A percentile compares a stretch with the other conserved stretches of the same genome.
These are phyloP conservation scores for Heliconius hermathena DNA, from an alignment of 1,140 invertebrate genomes.

Conservation along the genomic window DNA sequence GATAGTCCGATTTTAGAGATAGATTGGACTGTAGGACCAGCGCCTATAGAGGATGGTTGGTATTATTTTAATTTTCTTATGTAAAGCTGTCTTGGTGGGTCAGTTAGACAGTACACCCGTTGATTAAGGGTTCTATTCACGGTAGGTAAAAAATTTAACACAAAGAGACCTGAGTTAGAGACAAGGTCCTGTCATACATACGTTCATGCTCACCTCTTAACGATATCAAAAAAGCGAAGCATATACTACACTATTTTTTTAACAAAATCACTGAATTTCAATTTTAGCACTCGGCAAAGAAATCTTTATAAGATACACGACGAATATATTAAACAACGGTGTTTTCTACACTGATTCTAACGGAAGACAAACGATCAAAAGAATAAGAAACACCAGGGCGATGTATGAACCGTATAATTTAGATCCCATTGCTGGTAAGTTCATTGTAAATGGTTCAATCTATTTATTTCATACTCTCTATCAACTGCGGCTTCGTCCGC, in stretches of 20 bases:
- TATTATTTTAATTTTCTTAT: neutral
- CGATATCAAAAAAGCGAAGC: too few relatives aligned
- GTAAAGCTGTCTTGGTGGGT: neutral
- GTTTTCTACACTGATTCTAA: constrained; percentile 97
- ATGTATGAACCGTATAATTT: constrained; percentile 86
- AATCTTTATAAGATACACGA: constrained; percentile 88
- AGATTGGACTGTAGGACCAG: constrained; percentile 96
- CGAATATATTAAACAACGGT: constrained; percentile 84
- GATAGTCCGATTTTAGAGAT: constrained; percentile 87
- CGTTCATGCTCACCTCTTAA: too few relatives aligned
- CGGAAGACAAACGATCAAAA: constrained; percentile 92
- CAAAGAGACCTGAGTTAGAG: too few relatives aligned
- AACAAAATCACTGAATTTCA: neutral
- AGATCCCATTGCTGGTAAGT: constrained; percentile 76
- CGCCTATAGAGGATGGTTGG: constrained; percentile 87
- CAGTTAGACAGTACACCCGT: too few relatives aligned
- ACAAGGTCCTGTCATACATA: too few relatives aligned
- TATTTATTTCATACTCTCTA: too few relatives aligned
- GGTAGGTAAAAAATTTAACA: too few relatives aligned
- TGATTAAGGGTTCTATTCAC: too few relatives aligned
- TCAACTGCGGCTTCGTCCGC: too few relatives aligned
- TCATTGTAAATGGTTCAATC: neutral
- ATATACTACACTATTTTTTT: neutral
- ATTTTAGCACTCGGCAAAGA: constrained; percentile 87
- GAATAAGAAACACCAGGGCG: constrained; percentile 87